Evolutionary conservation across 2,888 invertebrate species (phyloP), one percentile per base, ranked within the genome.

Genomic region (Atrina japonica): DNA sequence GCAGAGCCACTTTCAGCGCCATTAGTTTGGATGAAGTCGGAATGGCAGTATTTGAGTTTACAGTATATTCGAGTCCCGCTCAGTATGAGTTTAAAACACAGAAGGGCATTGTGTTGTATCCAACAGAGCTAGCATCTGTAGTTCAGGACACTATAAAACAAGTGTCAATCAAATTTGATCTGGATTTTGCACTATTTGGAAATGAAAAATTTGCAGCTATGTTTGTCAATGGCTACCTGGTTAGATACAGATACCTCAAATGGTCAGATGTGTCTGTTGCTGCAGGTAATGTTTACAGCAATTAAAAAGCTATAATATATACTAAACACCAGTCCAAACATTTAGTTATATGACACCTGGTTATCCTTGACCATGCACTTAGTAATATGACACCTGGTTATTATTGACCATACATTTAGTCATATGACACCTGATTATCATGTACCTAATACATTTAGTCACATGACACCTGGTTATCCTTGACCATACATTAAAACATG

Each of bases 1-100:
- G 81, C 14, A 52, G 66, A 21, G 81, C 78, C 25, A 53, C 65
- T 25, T 81, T 85, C 60, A 69, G 47, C 35, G 78, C 76, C 56
- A 73, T 86, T 9, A 43, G 52, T 3, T 61, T 86, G 45, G 73
- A 79, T 16, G 71, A 73, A 14, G 45, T 72, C 3, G 83, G 83
- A 18, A 55, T 72, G 18, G 83, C 79, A 61, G 67, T 70, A 30
- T 9, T 85, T 1, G 50, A 68, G 35, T 75, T 81, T 49, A 56
- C 35, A 3, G 73, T 78, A 1, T 40, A 56, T 18, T 83, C 85
- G 1, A 71, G 50, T 1, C 85, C 85, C 23, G 11, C 63, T 1
- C 72, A 73, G n/a, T 80, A 80, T 56, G 45, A 49, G 29, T 72
- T 78, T 23, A 55, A 64, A 21, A 50, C 69, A 1, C 64, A 70